Conservation (phyloP, 2,113 vertebrate genomes). For the Brachyhypopomus gauderio region DNA sequence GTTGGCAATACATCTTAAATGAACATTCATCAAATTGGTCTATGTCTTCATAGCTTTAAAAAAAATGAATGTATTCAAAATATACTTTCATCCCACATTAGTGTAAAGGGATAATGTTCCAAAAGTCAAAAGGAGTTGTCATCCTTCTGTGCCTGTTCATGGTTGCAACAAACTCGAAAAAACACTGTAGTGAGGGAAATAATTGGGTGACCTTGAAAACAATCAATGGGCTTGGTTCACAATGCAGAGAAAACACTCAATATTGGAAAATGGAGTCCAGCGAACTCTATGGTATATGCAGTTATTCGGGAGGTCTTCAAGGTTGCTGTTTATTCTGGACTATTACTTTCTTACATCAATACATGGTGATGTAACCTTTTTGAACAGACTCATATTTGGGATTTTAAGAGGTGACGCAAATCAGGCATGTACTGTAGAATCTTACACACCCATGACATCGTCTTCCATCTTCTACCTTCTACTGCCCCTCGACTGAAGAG, state of each 20-base stretch:
- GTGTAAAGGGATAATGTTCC: not conserved
- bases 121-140: slow-evolving; percentile 3
- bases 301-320: slow-evolving; percentile 12
- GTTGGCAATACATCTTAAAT: not conserved
- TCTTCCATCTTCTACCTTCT: not conserved
- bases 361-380: slow-evolving; percentile 31
- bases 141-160: not conserved
- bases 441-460: not conserved
- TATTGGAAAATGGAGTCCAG: slow-evolving; percentile 43
- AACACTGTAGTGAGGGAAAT: slow-evolving; percentile 32
- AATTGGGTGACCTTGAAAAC: slow-evolving; percentile 48
- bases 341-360: slow-evolving; percentile 40
- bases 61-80: not conserved
- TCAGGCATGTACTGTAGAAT: not conserved
- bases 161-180: slow-evolving; percentile 30
- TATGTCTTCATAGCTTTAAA: not conserved
- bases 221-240: slow-evolving; percentile 35
- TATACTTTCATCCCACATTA: not conserved
- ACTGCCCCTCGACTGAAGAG: not conserved
- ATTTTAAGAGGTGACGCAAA: slow-evolving; percentile 29
- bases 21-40: not conserved
- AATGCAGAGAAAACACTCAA: slow-evolving; percentile 38
- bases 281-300: slow-evolving; percentile 23
- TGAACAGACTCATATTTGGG: slow-evolving; percentile 19
- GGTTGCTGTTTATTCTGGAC: slow-evolving; percentile 20